These are phyloP conservation scores for Paramuricea clavata DNA, from an alignment of 92 coral and sea anemone genomes.

Conservation along the genomic window DNA sequence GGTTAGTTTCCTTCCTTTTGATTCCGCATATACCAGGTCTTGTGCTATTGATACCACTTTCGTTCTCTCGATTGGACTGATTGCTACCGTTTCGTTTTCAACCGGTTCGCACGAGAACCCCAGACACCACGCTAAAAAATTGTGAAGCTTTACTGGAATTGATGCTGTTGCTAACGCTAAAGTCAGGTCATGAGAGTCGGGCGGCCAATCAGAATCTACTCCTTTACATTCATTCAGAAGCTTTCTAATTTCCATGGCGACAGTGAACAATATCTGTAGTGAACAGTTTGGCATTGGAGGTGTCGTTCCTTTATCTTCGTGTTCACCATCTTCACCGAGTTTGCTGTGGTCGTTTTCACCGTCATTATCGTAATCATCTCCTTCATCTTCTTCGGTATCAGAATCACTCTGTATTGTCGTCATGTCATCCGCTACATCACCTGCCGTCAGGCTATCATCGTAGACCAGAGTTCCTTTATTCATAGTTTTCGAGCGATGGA, in stretches of 20 bases:
- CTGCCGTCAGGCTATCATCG: not conserved
- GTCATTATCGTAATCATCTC: not conserved
- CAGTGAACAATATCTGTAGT: not conserved
- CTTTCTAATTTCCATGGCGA: not conserved
- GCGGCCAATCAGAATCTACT: not conserved
- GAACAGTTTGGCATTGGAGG: not conserved
- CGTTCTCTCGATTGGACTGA: too few species aligned
- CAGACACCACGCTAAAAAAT: too few species aligned
- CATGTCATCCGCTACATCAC: not conserved
- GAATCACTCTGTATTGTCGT: not conserved
- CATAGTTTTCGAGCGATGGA: not conserved
- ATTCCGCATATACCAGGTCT: not conserved
- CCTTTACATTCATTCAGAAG: not conserved
- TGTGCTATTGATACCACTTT: not conserved
- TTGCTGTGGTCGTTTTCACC: not conserved
- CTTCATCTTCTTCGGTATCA: not conserved
- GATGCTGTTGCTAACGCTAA: too few species aligned
- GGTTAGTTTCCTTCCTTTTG: not conserved
- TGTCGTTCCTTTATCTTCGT: too few species aligned
- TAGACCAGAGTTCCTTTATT: constrained; percentile 1
- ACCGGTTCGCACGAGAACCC: too few species aligned
- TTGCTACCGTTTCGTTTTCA: too few species aligned
- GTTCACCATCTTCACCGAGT: too few species aligned
- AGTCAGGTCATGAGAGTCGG: too few species aligned
- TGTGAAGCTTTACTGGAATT: too few species aligned